Evolutionary conservation across 2,888 invertebrate species (phyloP).

Genomic region (Nemotelus pantherinus): DNA sequence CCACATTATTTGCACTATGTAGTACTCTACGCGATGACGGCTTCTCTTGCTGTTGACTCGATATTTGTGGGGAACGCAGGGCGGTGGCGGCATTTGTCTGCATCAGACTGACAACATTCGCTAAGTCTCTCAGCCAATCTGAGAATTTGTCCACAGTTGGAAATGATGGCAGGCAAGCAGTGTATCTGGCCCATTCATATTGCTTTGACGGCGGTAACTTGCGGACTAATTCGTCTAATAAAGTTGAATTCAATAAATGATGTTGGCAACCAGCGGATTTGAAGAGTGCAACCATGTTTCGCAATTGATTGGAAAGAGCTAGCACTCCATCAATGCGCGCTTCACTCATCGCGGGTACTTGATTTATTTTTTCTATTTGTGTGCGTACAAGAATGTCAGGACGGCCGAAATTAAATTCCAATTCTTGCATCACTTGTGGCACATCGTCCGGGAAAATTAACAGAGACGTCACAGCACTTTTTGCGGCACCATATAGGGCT

Average conservation of each 20-base stretch:
- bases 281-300: slow-evolving; percentile 20
- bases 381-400: slow-evolving; percentile 44
- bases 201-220: too few species aligned
- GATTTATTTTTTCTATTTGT: slow-evolving; percentile 43
- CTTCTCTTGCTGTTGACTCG: not conserved
- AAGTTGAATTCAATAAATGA: too few species aligned
- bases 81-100: slow-evolving; percentile 5
- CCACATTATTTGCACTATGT: not conserved
- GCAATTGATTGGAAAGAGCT: slow-evolving; percentile 30
- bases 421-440: not conserved
- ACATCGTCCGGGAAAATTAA: slow-evolving; percentile 51
- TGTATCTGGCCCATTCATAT: slow-evolving; percentile 29
- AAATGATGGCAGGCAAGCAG: slow-evolving; percentile 36
- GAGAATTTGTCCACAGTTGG: slow-evolving; percentile 37
- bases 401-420: slow-evolving; percentile 48
- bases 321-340: not conserved
- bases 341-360: not conserved
- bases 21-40: slow-evolving; percentile 19
- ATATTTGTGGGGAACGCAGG: not conserved
- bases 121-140: slow-evolving; percentile 45
- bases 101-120: slow-evolving; percentile 45
- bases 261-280: too few species aligned
- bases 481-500: slow-evolving; percentile 49
- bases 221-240: too few species aligned
- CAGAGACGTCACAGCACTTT: slow-evolving; percentile 47